phyloP scores from a whole-genome alignment of 1,140 invertebrate species.

The Heterodera schachtii region DNA sequence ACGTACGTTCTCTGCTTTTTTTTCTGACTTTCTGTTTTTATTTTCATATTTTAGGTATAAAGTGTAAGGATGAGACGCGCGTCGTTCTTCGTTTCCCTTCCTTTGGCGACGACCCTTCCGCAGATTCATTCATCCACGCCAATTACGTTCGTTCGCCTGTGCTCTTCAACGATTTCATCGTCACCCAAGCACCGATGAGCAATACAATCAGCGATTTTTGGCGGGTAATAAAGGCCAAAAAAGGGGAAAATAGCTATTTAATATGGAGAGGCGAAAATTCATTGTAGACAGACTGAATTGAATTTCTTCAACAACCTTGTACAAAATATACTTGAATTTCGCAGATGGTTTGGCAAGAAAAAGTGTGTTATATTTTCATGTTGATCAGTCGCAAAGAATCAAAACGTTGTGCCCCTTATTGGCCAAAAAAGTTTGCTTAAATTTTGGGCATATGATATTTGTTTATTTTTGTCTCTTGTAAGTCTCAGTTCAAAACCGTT shows the following conservation, averaged over 20 bases:
- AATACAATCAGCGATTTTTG: constrained; percentile 69
- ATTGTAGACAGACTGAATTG: too few species aligned
- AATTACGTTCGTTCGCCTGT: constrained; percentile 49
- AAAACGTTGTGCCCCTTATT: constrained; percentile 51
- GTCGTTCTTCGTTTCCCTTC: constrained; percentile 42
- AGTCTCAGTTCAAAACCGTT: constrained; percentile 17
- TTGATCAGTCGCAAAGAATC: constrained; percentile 61
- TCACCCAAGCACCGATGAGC: constrained; percentile 67
- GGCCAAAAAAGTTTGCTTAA: constrained; percentile 44
- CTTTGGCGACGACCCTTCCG: background rate
- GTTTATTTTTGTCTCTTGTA: background rate
- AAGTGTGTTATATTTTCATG: constrained; percentile 69
- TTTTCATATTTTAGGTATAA: constrained; percentile 49
- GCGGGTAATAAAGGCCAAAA: constrained; percentile 45
- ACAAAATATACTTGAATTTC: constrained; percentile 12
- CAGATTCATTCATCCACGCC: constrained; percentile 56
- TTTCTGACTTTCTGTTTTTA: constrained; percentile 29
- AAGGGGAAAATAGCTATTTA: too few species aligned
- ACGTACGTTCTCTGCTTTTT: constrained; percentile 32
- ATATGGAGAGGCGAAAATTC: too few species aligned
- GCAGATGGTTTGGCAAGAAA: constrained; percentile 69
- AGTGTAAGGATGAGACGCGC: constrained; percentile 58
- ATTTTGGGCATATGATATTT: background rate
- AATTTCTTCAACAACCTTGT: background rate
- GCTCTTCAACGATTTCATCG: constrained; percentile 66